Base-by-base conservation (phyloP, 2,113 vertebrate species). In the Puntigrus tetrazona region DNA sequence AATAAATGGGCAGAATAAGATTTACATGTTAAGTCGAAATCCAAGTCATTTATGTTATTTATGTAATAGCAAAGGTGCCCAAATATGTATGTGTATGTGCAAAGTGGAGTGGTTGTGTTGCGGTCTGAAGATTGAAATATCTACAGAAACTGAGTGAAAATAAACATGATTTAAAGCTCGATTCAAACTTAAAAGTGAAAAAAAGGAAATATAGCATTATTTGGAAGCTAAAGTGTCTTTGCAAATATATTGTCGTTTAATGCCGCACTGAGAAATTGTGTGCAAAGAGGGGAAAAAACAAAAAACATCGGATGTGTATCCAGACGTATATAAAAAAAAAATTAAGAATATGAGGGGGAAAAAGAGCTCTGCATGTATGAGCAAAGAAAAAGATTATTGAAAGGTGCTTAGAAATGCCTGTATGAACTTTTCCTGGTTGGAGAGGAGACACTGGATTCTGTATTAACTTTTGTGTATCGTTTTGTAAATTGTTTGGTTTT, bases 171-270 rank as follows among this genome's bases (percentile, higher is more conserved):
- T 20, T 45, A n/a, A 82, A 82, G 70, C 34, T 75, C 1, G 20
- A 67, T 22, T 87, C 25, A 81, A 74, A n/a, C 10, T 43, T 43
- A n/a, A 61, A 78, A 83, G 45, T 61, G 43, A 72, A 55, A 47
- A 57, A 45, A 16, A 34, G 34, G 5, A 22, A 38, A 18, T 67
- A 8, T 84, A 78, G 47, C 75, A 67, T 78, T 70, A 81, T 81
- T 76, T 72, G 38, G 50, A 79, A 75, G 57, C 41, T 76, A 34
- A 73, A 50, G 27, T 61, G 74, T 72, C 20, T 61, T 52, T 45
- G 72, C 34, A 75, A 63, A 83, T 84, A 31, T 65, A 78, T 73
- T 41, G 79, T n/a, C 81, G 55, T 72, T 25, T 25, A 87, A 74
- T 70, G 65, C 74, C 50, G 29, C 80, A 65, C 67, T 70, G 22